Percentiles rank a stretch among this genome's conserved stretches.
Conservation (phyloP, 2,113 vertebrate species). For the Hippocampus zosterae region DNA sequence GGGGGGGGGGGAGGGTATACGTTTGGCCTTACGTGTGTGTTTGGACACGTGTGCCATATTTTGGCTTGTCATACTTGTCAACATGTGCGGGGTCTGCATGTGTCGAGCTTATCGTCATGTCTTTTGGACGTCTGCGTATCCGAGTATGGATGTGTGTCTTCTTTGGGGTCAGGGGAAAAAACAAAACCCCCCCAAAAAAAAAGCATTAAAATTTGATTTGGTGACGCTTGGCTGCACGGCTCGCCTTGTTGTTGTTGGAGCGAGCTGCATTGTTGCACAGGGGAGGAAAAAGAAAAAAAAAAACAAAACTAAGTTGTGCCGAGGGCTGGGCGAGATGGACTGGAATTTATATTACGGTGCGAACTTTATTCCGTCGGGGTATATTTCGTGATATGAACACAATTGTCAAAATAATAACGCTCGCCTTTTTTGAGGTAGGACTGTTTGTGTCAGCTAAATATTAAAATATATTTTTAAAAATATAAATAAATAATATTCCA, state of each 20-base stretch:
- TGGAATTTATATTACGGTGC: background rate
- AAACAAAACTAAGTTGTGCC: background rate
- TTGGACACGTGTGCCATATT: conserved; percentile 27
- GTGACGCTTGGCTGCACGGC: conserved; percentile 32
- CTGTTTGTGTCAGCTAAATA: too few relatives aligned
- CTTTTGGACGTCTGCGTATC: background rate
- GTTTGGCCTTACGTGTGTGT: conserved; percentile 7
- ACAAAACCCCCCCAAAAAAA: conserved; percentile 11
- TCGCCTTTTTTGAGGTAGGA: too few relatives aligned
- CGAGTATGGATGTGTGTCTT: conserved; percentile 6
- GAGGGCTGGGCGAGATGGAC: background rate
- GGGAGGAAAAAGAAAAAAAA: background rate
- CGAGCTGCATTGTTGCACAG: conserved; percentile 8
- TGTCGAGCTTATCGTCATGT: conserved; percentile 18
- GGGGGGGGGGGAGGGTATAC: too few relatives aligned
- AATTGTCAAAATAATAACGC: background rate
- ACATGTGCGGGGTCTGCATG: conserved; percentile 18
- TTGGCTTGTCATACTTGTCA: conserved; percentile 36
- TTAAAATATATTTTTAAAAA: too few relatives aligned
- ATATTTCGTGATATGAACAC: background rate
- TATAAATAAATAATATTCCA: too few relatives aligned
- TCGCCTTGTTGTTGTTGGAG: conserved; percentile 36
- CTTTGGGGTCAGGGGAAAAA: background rate
- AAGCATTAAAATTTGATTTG: conserved; percentile 57
- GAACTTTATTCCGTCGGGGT: background rate